Base-by-base conservation (phyloP, 2,113 vertebrate species). In the Percopsis transmontana region DNA sequence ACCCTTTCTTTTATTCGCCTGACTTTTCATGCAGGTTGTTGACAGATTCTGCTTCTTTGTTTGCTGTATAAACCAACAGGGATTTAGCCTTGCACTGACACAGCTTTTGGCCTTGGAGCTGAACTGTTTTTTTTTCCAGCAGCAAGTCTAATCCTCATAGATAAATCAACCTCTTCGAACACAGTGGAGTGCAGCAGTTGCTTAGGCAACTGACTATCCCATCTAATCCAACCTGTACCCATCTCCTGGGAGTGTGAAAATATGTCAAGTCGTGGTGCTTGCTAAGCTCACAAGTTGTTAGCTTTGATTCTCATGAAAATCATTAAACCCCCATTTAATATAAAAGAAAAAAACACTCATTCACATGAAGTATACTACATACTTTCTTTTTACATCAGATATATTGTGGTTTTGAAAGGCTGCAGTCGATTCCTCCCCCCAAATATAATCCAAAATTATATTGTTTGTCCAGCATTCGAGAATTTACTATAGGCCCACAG, bases 141-240 rank as follows among this genome's bases (percentile, higher is more conserved):
- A 21, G 67, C 45, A 57, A 1, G 66, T 81, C 81, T 89, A 89
- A 89, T 89, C 84, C 82, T 80, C 48, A 53, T 67, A 85, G 84
- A 89, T 85, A 87, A 86, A 86, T 74, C 79, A 77, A 70, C 76
- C 74, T 86, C 71, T 78, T 67, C 64, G 7, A 84, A 79, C 80
- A 86, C 72, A 83, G 72, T 41, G 47, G 71, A 87, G 80, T 86
- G 79, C 71, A 78, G 70, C 83, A 82, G 84, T 87, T 88, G 84
- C 86, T 85, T 79, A 69, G 81, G 84, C 69, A 82, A 89, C 81
- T 80, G 79, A 77, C 79, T 77, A 82, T 79, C 82, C 82, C 86
- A 85, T 88, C 87, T 87, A 82, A 88, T 88, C 83, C 85, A 82
- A 82, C 65, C 70, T 77, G 82, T 78, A 80, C 72, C 80, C 77